These are phyloP conservation scores for Cyclura pinguis DNA, from an alignment of 2,797 vertebrate species.

Conservation along the genomic window DNA sequence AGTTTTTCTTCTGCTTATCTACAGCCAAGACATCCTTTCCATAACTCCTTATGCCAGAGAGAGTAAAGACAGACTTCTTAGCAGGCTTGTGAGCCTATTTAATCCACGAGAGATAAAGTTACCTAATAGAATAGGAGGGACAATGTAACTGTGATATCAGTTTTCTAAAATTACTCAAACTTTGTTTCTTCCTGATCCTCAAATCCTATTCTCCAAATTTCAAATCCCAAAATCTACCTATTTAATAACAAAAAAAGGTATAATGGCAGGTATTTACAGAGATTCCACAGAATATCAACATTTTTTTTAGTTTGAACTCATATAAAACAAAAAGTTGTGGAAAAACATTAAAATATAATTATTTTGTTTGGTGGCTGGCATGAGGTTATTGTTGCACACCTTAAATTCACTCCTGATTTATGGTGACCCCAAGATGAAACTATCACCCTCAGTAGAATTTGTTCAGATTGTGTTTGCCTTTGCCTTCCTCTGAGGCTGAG, in stretches of 20 bases:
- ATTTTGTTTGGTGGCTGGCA: neutral
- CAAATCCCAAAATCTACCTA: conserved; percentile 40
- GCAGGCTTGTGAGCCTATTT: conserved; percentile 33
- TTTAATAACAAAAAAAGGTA: conserved; percentile 28
- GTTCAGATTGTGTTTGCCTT: too few species aligned
- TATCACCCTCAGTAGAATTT: too few species aligned
- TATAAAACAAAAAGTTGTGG: neutral
- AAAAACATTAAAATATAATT: neutral
- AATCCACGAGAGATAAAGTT: conserved; percentile 43
- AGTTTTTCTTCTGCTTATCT: conserved; percentile 27
- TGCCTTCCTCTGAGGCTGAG: too few species aligned
- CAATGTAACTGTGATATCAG: conserved; percentile 56
- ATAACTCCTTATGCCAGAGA: conserved; percentile 37
- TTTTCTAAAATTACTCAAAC: conserved; percentile 60
- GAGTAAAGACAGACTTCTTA: conserved; percentile 47
- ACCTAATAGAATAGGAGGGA: conserved; percentile 57
- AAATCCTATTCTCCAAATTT: conserved; percentile 34
- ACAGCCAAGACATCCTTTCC: conserved; percentile 43
- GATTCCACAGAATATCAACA: neutral
- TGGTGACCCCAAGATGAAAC: too few species aligned
- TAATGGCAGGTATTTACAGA: neutral
- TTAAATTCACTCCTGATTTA: too few species aligned
- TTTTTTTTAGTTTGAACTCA: neutral
- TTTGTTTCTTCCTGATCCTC: conserved; percentile 56
- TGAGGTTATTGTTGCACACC: too few species aligned